Conservation (phyloP, 2,888 invertebrate genomes). For the Diaperis boleti region DNA sequence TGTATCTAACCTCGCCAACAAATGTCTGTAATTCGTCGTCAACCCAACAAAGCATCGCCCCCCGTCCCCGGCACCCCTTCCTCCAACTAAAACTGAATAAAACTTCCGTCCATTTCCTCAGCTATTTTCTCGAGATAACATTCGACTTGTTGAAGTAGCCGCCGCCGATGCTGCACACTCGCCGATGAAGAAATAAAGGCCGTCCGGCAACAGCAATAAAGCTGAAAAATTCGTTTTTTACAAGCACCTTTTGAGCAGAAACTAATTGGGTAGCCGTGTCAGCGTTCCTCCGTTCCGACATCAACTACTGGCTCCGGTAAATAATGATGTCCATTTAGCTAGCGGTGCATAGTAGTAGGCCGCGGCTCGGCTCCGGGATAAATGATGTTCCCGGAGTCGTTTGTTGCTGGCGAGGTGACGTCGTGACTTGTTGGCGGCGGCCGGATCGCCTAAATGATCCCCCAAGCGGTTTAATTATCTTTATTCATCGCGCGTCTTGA, state of each 20-base stretch:
- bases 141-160: too few relatives aligned
- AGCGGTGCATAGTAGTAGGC: conserved; percentile 54
- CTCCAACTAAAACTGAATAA: too few relatives aligned
- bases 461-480: conserved; percentile 43
- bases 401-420: conserved; percentile 57
- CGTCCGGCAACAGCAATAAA: conserved; percentile 49
- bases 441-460: conserved; percentile 41
- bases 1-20: too few relatives aligned
- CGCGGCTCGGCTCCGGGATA: conserved; percentile 47
- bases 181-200: conserved; percentile 51
- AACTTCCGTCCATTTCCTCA: too few relatives aligned
- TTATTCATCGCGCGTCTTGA: conserved; percentile 45
- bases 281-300: conserved; percentile 54
- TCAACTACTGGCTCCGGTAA: conserved; percentile 56
- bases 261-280: conserved; percentile 59
- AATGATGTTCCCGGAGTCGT: conserved; percentile 57
- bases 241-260: conserved; percentile 54
- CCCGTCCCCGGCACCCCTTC: too few relatives aligned
- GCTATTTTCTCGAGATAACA: too few relatives aligned
- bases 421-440: conserved; percentile 54
- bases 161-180: too few relatives aligned
- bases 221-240: conserved; percentile 49
- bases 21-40: too few relatives aligned
- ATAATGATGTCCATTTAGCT: conserved; percentile 60
- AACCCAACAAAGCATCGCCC: too few relatives aligned